phyloP scores from a whole-genome alignment of 2,888 invertebrate genomes.

The Acanthopleura granulata region DNA sequence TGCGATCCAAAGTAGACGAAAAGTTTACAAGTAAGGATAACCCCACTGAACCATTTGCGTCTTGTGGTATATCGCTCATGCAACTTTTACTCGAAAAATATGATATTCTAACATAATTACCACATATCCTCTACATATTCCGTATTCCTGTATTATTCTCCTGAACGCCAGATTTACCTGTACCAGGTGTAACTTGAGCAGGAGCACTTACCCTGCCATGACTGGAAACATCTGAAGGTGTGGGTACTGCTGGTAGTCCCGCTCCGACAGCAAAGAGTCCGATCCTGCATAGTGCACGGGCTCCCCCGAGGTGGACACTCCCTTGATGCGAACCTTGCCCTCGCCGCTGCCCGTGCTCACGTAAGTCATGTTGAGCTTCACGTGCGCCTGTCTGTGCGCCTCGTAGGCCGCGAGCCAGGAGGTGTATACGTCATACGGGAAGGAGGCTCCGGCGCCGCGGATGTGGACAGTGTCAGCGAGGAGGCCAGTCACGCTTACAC shows the following conservation, averaged over 20 bases:
- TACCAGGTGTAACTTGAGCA: too few species aligned
- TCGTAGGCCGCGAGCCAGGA: constrained; percentile 31
- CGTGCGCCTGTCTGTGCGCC: constrained; percentile 28
- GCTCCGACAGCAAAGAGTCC: constrained; percentile 41
- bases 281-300: constrained; percentile 46
- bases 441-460: constrained; percentile 27
- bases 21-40: too few species aligned
- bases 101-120: not conserved
- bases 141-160: too few species aligned
- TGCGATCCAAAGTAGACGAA: too few species aligned
- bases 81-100: not conserved
- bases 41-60: too few species aligned
- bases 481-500: too few species aligned
- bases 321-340: constrained; percentile 42
- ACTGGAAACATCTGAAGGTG: constrained; percentile 53
- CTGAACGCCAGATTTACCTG: too few species aligned
- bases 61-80: too few species aligned
- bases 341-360: constrained; percentile 46
- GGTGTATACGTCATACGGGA: constrained; percentile 30
- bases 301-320: constrained; percentile 27
- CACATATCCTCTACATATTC: not conserved
- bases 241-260: constrained; percentile 30
- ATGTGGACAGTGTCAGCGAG: not conserved
- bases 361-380: constrained; percentile 45
- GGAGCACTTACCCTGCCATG: constrained; percentile 53